Conservation (phyloP, 2,113 vertebrate species). For the Aythya baeri region DNA sequence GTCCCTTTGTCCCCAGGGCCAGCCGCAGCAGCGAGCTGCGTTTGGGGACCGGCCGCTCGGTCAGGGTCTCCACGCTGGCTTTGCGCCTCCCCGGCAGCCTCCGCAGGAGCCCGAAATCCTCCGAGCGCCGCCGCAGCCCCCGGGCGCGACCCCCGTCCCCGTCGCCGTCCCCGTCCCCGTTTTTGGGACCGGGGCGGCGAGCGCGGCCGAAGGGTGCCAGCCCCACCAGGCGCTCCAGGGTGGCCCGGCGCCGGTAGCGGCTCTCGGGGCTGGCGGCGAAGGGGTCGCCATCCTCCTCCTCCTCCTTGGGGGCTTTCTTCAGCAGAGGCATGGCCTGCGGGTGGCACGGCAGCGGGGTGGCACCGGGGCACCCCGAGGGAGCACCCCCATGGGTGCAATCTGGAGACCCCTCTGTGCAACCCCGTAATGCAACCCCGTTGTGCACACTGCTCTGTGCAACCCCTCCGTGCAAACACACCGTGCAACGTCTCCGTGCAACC, state of each 20-base stretch:
- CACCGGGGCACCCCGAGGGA: too few relatives aligned
- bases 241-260: conserved; percentile 72
- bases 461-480: too few relatives aligned
- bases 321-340: conserved; percentile 81
- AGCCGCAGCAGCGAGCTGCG: background rate
- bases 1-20: background rate
- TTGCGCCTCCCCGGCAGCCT: conserved; percentile 73
- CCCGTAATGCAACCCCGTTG: too few relatives aligned
- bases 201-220: conserved; percentile 85
- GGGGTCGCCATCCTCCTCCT: conserved; percentile 70
- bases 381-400: background rate
- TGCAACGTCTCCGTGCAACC: too few relatives aligned
- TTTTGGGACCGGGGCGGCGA: conserved; percentile 73
- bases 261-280: conserved; percentile 78
- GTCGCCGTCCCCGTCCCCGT: conserved; percentile 45
- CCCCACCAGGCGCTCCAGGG: conserved; percentile 85
- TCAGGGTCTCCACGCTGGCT: background rate
- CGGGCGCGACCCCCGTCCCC: conserved; percentile 65
- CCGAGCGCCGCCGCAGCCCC: conserved; percentile 81
- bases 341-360: background rate
- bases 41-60: background rate
- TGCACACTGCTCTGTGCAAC: too few relatives aligned
- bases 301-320: conserved; percentile 80
- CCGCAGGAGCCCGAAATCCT: conserved; percentile 82
- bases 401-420: background rate